Evolutionary conservation across 2,797 vertebrate species (phyloP).

Genomic region (Vespertilio murinus): DNA sequence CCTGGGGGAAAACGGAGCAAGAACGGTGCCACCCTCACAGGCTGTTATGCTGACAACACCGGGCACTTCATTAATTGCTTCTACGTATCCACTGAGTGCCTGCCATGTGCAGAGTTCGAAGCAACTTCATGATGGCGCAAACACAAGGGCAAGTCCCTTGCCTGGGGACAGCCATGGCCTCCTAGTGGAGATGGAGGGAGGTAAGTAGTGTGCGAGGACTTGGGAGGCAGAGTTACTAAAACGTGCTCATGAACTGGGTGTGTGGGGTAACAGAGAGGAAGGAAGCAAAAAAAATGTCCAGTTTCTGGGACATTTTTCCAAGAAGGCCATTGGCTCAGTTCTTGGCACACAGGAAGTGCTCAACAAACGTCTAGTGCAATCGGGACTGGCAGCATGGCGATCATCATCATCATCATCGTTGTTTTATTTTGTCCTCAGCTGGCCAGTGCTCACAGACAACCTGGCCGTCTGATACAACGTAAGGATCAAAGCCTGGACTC

Average conservation of each 20-base stretch:
- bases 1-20: neutral
- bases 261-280: neutral
- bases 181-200: neutral
- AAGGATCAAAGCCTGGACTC: too few relatives aligned
- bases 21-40: accelerated
- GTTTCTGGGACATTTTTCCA: neutral
- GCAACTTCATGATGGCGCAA: accelerated
- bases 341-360: neutral
- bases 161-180: neutral
- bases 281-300: neutral
- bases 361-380: accelerated
- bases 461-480: too few relatives aligned
- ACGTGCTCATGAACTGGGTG: neutral
- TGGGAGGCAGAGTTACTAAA: neutral
- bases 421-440: neutral
- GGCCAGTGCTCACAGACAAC: neutral
- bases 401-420: accelerated
- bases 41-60: accelerated
- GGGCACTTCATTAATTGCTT: neutral
- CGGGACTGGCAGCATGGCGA: accelerated
- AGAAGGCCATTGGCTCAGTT: neutral
- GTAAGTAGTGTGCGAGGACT: accelerated
- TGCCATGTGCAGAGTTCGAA: accelerated
- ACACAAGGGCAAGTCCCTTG: neutral
- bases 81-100: neutral